Conservation (phyloP, 2,113 vertebrate genomes). For the Hyaena hyaena region DNA sequence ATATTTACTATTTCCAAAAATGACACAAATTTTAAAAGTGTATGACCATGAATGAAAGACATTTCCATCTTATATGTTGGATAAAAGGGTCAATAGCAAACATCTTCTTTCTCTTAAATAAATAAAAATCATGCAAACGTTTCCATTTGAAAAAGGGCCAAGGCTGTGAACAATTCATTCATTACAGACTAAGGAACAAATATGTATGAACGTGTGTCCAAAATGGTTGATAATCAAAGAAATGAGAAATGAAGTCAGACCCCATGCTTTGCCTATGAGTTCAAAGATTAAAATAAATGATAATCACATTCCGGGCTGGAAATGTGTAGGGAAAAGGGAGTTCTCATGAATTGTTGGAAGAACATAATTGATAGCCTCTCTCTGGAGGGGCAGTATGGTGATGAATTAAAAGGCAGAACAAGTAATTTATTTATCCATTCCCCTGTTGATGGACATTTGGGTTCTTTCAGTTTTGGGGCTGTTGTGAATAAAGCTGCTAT, state of each 20-base stretch:
- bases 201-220: not conserved
- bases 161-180: not conserved
- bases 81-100: not conserved
- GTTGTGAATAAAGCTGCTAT: not conserved
- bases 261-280: not conserved
- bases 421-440: not conserved
- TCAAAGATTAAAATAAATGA: constrained; percentile 10
- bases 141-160: not conserved
- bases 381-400: not conserved
- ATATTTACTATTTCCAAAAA: not conserved
- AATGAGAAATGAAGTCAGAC: not conserved
- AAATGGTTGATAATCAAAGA: not conserved
- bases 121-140: not conserved
- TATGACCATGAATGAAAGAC: not conserved
- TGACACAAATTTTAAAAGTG: not conserved
- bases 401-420: constrained; percentile 44
- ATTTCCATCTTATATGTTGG: not conserved
- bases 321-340: not conserved
- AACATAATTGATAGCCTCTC: not conserved
- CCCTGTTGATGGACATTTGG: not conserved
- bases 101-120: not conserved
- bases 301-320: not conserved
- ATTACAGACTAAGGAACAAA: not conserved
- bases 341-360: not conserved
- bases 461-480: not conserved